A percentile compares a stretch with the other conserved stretches of the same genome.
Conservation (phyloP, 1,140 invertebrate genomes). For the Aethina tumida region DNA sequence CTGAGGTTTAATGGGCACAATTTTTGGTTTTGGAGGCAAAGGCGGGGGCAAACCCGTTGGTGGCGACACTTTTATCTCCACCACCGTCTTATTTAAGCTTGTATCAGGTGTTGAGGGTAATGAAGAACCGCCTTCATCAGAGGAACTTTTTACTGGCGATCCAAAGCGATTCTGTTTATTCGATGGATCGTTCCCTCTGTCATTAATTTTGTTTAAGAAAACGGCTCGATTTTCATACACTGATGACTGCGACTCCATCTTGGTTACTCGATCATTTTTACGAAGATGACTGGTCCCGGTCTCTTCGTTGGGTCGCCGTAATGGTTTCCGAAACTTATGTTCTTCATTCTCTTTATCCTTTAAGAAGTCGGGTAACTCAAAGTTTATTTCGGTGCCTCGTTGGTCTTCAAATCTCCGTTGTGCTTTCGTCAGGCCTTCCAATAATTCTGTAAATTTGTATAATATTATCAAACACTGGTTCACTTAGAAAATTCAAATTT, state of each 20-base stretch:
- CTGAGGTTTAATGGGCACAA: slow-evolving; percentile 44
- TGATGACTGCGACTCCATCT: neutral
- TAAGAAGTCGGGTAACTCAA: slow-evolving; percentile 69
- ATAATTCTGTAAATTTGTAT: slow-evolving; percentile 34
- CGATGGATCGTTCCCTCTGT: slow-evolving; percentile 4
- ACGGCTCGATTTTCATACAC: neutral
- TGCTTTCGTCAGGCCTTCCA: slow-evolving; percentile 66
- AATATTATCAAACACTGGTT: neutral
- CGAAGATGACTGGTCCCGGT: slow-evolving; percentile 12
- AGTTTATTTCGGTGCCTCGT: slow-evolving; percentile 70
- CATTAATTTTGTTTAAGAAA: neutral
- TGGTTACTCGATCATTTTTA: neutral
- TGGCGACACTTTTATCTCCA: slow-evolving; percentile 19
- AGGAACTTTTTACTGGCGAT: slow-evolving; percentile 10
- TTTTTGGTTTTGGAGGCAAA: slow-evolving; percentile 48
- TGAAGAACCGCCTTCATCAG: slow-evolving; percentile 14
- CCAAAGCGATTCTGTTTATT: slow-evolving; percentile 5
- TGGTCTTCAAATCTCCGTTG: slow-evolving; percentile 72
- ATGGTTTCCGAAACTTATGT: slow-evolving; percentile 4
- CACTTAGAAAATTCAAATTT: slow-evolving; percentile 1
- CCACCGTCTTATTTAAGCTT: slow-evolving; percentile 25
- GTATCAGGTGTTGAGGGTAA: slow-evolving; percentile 22
- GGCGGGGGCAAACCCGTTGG: slow-evolving; percentile 38
- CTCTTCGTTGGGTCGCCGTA: slow-evolving; percentile 16
- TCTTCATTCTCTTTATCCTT: slow-evolving; percentile 46